Evolutionary conservation across 2,113 vertebrate species (phyloP).

Genomic region (Oncorhynchus tshawytscha): DNA sequence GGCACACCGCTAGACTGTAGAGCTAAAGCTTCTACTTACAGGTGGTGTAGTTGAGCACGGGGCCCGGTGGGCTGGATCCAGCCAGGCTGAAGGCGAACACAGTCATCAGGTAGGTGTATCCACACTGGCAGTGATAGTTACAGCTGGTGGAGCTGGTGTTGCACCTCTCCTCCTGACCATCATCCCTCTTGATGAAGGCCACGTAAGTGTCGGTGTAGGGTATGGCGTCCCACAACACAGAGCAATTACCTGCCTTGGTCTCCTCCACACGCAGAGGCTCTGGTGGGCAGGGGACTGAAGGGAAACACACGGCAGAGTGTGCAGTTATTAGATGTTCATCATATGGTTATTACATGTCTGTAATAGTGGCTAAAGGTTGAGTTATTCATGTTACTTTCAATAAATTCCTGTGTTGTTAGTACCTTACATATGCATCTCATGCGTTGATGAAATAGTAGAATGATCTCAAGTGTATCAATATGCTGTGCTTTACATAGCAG

Average conservation of each 20-base stretch:
- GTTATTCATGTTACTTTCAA: neutral
- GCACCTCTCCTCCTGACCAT: conserved; percentile 79
- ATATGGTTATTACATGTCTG: neutral
- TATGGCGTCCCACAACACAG: conserved; percentile 76
- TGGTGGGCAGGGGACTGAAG: conserved; percentile 85
- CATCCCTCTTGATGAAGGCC: conserved; percentile 81
- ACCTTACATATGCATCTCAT: too few species aligned
- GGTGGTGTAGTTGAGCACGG: conserved; percentile 82
- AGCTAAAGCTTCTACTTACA: conserved; percentile 63
- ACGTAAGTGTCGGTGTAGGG: conserved; percentile 75
- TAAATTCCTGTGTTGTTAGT: neutral
- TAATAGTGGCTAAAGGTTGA: neutral
- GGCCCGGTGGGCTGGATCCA: conserved; percentile 80
- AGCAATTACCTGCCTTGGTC: conserved; percentile 72
- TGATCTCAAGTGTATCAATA: neutral
- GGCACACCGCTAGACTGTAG: too few species aligned
- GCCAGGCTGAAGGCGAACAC: conserved; percentile 85
- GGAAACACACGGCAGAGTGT: neutral
- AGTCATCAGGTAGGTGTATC: conserved; percentile 85
- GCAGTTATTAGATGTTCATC: neutral
- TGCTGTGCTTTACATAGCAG: neutral
- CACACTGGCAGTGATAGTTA: conserved; percentile 80
- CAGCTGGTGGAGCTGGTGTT: conserved; percentile 81
- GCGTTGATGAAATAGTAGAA: too few species aligned
- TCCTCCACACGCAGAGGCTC: conserved; percentile 72